Evolutionary conservation across 1,140 invertebrate species (phyloP).

Genomic region (Zeugodacus cucurbitae): DNA sequence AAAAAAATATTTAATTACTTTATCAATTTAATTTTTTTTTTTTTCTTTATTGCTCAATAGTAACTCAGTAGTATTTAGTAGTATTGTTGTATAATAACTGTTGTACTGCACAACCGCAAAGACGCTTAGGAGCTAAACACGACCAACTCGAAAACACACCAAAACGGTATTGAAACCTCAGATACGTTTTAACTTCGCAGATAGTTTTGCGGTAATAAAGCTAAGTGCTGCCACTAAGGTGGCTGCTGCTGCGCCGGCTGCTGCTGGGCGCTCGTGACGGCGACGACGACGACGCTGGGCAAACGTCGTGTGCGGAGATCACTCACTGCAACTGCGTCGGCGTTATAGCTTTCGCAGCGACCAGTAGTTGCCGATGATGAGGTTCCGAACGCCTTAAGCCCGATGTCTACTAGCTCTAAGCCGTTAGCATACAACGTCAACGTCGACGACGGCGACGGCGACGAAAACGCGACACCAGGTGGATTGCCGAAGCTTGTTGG

Average conservation of each 20-base stretch:
- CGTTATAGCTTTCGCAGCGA: neutral
- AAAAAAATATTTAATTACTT: too few relatives aligned
- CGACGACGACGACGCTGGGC: neutral
- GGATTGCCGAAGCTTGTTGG: neutral
- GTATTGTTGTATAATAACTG: neutral
- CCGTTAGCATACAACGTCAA: neutral
- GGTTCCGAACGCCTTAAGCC: conserved; percentile 17
- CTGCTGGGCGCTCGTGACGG: conserved; percentile 7
- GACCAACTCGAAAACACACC: conserved; percentile 66
- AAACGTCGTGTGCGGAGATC: neutral
- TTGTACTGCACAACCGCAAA: conserved; percentile 19
- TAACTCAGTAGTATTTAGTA: neutral
- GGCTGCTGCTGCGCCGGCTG: conserved; percentile 46
- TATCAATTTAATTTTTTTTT: conserved; percentile 22
- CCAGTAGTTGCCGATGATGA: conserved; percentile 1
- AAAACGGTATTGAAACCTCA: conserved; percentile 66
- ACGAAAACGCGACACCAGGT: neutral
- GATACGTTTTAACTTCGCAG: conserved; percentile 65
- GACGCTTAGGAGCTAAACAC: conserved; percentile 52
- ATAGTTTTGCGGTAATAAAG: conserved; percentile 48
- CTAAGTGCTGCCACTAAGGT: conserved; percentile 14
- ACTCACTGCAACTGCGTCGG: neutral
- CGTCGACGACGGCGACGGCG: neutral
- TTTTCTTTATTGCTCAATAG: neutral
- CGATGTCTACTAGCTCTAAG: neutral